These are phyloP conservation scores for Aspidiotus rigidus DNA, from an alignment of 2,888 invertebrate genomes.

Conservation along the genomic window DNA sequence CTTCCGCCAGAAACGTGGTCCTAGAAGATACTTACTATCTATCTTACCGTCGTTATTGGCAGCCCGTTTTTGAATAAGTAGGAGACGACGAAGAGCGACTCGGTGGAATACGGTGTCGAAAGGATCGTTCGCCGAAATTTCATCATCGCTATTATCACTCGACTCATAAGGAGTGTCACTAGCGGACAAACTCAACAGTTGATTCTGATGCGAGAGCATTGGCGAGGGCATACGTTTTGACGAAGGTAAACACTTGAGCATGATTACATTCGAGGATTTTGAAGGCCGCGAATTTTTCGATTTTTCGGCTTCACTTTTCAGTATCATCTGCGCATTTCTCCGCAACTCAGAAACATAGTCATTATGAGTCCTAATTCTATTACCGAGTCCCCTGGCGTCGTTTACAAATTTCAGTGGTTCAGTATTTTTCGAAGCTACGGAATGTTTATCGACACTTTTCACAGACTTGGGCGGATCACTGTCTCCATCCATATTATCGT, in stretches of 20 bases:
- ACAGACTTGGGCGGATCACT: background rate
- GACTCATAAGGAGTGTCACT: background rate
- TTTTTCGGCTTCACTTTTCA: background rate
- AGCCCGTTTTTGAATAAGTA: constrained; percentile 5
- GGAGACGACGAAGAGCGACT: constrained; percentile 16
- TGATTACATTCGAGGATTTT: constrained; percentile 14
- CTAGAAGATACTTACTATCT: constrained; percentile 16
- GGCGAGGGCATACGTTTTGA: background rate
- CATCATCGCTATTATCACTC: background rate
- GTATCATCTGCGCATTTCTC: background rate
- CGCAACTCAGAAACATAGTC: background rate
- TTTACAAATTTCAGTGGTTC: constrained; percentile 13
- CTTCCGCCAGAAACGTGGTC: constrained; percentile 22
- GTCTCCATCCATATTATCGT: background rate
- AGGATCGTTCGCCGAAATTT: background rate
- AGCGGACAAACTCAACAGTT: background rate
- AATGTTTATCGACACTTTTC: background rate
- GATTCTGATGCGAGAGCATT: background rate
- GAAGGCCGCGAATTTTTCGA: constrained; percentile 1
- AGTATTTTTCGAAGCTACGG: background rate
- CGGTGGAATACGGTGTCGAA: constrained; percentile 16
- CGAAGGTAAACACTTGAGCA: background rate
- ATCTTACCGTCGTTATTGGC: constrained; percentile 20
- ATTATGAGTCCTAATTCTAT: background rate
- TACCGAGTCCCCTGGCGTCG: constrained; percentile 1